Base-by-base conservation (phyloP, 2,888 invertebrate species). In the Xylophagus ater region DNA sequence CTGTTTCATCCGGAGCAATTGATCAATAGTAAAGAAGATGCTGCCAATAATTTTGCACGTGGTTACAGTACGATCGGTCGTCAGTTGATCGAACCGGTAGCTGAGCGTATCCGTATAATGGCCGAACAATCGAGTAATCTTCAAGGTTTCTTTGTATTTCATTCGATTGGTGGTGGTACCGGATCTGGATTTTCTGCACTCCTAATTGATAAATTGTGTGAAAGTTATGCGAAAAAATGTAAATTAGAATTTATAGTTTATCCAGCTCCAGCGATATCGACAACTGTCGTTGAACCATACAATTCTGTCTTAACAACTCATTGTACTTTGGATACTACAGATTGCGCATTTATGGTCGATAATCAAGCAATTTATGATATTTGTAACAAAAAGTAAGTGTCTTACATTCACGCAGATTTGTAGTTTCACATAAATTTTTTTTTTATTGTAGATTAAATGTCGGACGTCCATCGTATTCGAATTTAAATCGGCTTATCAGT, bases 301-400 rank as follows among this genome's bases (percentile, higher is more conserved):
- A 92, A 92, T 60, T 81, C 90, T 1, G 78, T 87, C 35, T 62
- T 92, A 46, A 86, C 87, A 25, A 89, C 90, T 0, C 89, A 90
- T 65, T 82, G 82, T 25, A 88, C 88, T 7, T 71, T 90, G 65
- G 59, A 71, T 48, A 83, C 82, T 56, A 81, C 84, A 0, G 87
- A 89, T 62, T 89, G 89, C 58, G 81, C 86, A 3, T 90, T 90
- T 59, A 83, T 88, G 81, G 85, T 86, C 4, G 89, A 90, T 67
- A 90, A 90, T 53, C 87, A 90, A 58, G 88, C 89, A 2, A 79
- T 88, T 52, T 87, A 88, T 62, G 87, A 89, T 56, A 87, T 90
- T 53, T 89, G 88, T 65, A 71, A 83, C 42, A 71, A 79, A 45
- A 81, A 86, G 55, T 48, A 35, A 36, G 39, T 31, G 19, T 10